A percentile compares a stretch with the other conserved stretches of the same genome.
Conservation (phyloP, 2,113 vertebrate genomes). For the Periophthalmodon schlosseri region DNA sequence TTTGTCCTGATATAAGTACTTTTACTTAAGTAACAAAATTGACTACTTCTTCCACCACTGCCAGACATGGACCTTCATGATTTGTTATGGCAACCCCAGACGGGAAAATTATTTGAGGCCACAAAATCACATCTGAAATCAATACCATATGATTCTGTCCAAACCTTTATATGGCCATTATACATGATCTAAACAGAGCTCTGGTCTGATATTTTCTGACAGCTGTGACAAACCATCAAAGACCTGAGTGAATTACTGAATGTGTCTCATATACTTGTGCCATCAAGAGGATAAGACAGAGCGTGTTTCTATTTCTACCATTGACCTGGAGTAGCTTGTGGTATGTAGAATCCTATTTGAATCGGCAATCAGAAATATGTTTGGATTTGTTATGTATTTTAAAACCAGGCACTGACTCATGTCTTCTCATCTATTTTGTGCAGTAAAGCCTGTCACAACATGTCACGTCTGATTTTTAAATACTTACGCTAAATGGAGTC, state of each 20-base stretch:
- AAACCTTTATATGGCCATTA: not conserved
- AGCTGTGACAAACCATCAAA: conserved; percentile 42
- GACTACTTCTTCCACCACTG: no score
- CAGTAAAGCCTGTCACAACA: conserved; percentile 15
- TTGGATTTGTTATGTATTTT: conserved; percentile 17
- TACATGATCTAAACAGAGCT: conserved; percentile 4
- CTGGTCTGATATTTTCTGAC: conserved; percentile 9
- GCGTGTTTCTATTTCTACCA: conserved; percentile 49
- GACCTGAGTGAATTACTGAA: conserved; percentile 45
- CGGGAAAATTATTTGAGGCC: not conserved
- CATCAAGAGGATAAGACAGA: conserved; percentile 22
- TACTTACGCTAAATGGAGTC: not conserved
- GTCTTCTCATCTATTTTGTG: conserved; percentile 5
- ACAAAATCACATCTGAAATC: not conserved
- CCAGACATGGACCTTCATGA: not conserved
- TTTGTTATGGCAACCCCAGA: not conserved
- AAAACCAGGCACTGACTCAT: not conserved
- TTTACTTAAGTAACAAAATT: no score
- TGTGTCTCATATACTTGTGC: not conserved
- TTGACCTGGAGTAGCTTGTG: conserved; percentile 31
- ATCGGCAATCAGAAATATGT: not conserved
- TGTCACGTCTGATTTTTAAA: conserved; percentile 21
- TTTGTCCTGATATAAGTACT: no score
- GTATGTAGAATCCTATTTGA: conserved; percentile 27
- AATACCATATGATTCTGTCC: not conserved